Conservation (phyloP, 2,888 invertebrate genomes). For the Dorcus hopei region DNA sequence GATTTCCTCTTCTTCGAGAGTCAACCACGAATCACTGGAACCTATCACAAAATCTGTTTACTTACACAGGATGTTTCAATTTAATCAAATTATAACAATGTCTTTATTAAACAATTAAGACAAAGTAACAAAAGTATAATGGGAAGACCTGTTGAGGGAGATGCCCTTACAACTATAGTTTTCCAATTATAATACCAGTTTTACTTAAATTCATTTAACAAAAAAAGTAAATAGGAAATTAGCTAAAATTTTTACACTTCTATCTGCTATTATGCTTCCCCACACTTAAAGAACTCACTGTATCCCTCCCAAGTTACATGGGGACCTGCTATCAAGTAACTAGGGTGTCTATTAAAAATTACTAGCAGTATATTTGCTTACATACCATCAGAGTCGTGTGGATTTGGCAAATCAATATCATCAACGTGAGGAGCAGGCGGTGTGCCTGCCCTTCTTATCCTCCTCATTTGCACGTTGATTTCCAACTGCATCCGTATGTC, state of each 20-base stretch:
- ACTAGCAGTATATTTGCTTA: neutral
- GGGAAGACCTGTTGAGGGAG: too few relatives aligned
- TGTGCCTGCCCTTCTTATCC: slow-evolving; percentile 30
- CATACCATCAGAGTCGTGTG: slow-evolving; percentile 16
- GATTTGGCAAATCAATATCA: slow-evolving; percentile 11
- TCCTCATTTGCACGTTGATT: slow-evolving; percentile 57
- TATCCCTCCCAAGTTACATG: too few relatives aligned
- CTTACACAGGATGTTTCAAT: neutral
- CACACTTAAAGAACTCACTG: too few relatives aligned
- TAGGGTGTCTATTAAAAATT: too few relatives aligned
- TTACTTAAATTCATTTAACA: too few relatives aligned
- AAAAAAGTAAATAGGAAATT: too few relatives aligned
- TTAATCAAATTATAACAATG: neutral
- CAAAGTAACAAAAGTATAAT: too few relatives aligned
- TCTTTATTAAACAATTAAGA: neutral
- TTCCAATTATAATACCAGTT: too few relatives aligned
- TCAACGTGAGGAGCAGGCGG: slow-evolving; percentile 1
- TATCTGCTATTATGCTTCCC: too few relatives aligned
- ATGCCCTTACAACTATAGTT: too few relatives aligned
- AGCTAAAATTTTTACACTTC: too few relatives aligned
- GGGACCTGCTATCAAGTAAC: too few relatives aligned
- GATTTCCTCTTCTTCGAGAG: slow-evolving; percentile 19
- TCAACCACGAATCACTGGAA: slow-evolving; percentile 23
- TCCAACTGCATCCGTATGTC: slow-evolving; percentile 67
- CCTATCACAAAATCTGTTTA: slow-evolving; percentile 8